These are phyloP conservation scores for Actenoides hombroni DNA, from an alignment of 2,113 vertebrate species.

Conservation along the genomic window DNA sequence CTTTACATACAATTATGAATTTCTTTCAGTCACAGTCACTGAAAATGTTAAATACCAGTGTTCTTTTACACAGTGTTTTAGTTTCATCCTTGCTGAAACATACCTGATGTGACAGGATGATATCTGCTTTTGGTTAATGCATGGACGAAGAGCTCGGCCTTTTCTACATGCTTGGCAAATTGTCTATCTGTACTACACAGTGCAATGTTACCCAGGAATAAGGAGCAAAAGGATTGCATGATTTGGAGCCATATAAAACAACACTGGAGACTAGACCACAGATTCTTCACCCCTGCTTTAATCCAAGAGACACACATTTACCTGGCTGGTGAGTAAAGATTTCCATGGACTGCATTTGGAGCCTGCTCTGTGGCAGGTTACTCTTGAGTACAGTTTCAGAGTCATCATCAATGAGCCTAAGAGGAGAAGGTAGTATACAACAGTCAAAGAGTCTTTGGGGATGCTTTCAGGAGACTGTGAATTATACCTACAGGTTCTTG, in stretches of 20 bases:
- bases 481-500: not conserved
- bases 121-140: not conserved
- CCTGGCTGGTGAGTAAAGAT: not conserved
- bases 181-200: not conserved
- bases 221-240: not conserved
- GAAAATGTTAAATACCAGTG: not conserved
- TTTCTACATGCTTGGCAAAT: not conserved
- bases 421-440: not conserved
- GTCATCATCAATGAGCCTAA: not conserved
- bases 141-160: not conserved
- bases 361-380: not conserved
- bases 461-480: not conserved
- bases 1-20: not conserved
- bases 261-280: not conserved
- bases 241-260: not conserved
- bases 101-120: not conserved
- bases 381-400: not conserved
- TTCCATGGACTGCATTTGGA: not conserved
- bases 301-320: not conserved
- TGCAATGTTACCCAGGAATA: not conserved
- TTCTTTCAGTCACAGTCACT: not conserved
- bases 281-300: not conserved
- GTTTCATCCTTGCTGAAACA: not conserved
- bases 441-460: not conserved
- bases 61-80: not conserved